Conservation (phyloP, 2,888 invertebrate species). For the Sphaerophoria taeniata region DNA sequence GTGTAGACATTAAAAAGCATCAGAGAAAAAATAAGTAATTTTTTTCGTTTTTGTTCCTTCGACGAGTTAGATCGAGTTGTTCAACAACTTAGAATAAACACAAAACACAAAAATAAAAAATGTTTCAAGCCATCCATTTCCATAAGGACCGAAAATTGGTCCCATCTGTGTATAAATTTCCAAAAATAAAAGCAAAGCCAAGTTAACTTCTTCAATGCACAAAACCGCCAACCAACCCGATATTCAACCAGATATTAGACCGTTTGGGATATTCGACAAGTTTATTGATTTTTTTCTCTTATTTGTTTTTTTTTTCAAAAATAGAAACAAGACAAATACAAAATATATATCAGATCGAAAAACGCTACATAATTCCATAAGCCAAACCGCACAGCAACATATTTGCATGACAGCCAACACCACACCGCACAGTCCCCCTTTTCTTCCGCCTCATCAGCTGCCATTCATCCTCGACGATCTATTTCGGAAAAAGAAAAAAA, state of each 20-base stretch:
- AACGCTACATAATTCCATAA: slow-evolving; percentile 70
- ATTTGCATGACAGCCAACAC: slow-evolving; percentile 63
- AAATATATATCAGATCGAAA: slow-evolving; percentile 64
- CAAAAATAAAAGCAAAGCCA: slow-evolving; percentile 4
- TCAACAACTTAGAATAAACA: slow-evolving; percentile 51
- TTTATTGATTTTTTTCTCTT: slow-evolving; percentile 61
- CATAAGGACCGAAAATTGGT: slow-evolving; percentile 31
- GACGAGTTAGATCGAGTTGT: slow-evolving; percentile 37
- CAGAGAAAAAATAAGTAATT: slow-evolving; percentile 62
- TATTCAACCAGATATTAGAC: slow-evolving; percentile 21
- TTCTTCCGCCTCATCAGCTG: slow-evolving; percentile 34
- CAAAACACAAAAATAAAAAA: slow-evolving; percentile 24
- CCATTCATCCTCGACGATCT: slow-evolving; percentile 45
- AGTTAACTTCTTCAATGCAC: slow-evolving; percentile 50
- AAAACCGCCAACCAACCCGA: neutral
- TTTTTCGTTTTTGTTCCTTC: slow-evolving; percentile 1
- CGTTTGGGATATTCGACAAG: slow-evolving; percentile 66
- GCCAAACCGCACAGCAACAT: slow-evolving; percentile 61
- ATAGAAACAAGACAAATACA: slow-evolving; percentile 4
- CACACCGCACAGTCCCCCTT: neutral
- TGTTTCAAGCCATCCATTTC: slow-evolving; percentile 13
- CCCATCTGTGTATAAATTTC: slow-evolving; percentile 61
- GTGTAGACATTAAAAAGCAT: slow-evolving; percentile 14
- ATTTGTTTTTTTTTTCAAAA: neutral
- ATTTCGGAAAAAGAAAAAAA: slow-evolving; percentile 30